A percentile compares a stretch with the other conserved stretches of the same genome.
These are phyloP conservation scores for Vulpes lagopus DNA, from an alignment of 2,113 vertebrate species.

Conservation along the genomic window DNA sequence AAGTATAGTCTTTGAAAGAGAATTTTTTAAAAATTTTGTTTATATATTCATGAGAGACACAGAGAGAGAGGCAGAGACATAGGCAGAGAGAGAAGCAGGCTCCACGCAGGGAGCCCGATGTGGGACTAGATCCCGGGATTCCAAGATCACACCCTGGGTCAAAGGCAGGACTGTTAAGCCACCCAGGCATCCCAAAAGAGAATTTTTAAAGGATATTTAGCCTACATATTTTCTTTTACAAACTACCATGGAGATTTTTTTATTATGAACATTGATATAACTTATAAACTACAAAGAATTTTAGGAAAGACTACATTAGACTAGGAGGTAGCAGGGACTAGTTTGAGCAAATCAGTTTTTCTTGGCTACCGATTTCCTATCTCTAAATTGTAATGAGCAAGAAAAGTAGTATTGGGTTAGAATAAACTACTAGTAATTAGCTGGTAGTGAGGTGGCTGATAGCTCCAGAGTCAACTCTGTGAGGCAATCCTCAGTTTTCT, in stretches of 20 bases:
- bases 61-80: too few species aligned
- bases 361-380: not conserved
- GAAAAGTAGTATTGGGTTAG: conserved; percentile 12
- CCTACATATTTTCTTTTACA: conserved; percentile 5
- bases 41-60: too few species aligned
- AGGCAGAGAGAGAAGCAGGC: too few species aligned
- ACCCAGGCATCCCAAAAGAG: not conserved
- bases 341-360: conserved; percentile 25
- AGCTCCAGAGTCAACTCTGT: not conserved
- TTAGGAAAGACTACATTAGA: conserved; percentile 1
- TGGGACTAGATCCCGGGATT: too few species aligned
- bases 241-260: not conserved
- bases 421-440: not conserved
- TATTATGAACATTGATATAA: not conserved
- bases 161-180: too few species aligned
- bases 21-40: too few species aligned
- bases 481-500: not conserved
- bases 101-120: too few species aligned
- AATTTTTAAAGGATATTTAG: not conserved
- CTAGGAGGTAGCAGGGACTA: not conserved
- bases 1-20: too few species aligned
- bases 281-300: not conserved
- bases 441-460: not conserved
- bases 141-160: too few species aligned
- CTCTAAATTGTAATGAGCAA: not conserved